These are phyloP conservation scores for Megamerina dolium DNA, from an alignment of 2,888 invertebrate genomes.

Conservation along the genomic window DNA sequence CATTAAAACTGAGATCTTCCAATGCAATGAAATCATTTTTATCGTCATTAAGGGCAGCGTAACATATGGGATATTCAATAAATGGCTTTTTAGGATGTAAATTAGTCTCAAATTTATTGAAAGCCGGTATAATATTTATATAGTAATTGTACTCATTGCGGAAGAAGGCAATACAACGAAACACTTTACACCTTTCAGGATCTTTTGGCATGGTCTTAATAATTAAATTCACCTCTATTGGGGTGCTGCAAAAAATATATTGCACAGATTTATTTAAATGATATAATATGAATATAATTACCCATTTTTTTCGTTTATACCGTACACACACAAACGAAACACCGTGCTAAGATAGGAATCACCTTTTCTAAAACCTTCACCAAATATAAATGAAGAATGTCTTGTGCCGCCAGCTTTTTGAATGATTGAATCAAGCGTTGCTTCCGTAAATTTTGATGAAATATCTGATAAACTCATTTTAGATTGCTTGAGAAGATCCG, in stretches of 20 bases:
- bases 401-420: conserved; percentile 40
- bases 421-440: conserved; percentile 48
- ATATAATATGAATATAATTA: conserved; percentile 14
- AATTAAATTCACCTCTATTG: conserved; percentile 53
- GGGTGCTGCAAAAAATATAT: conserved; percentile 20
- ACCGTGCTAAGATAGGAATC: conserved; percentile 66
- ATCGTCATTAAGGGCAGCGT: conserved; percentile 52
- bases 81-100: conserved; percentile 50
- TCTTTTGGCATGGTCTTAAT: conserved; percentile 64
- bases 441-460: conserved; percentile 47
- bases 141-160: conserved; percentile 66
- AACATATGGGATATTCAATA: conserved; percentile 51
- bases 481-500: too few species aligned
- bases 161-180: conserved; percentile 62
- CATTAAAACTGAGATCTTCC: conserved; percentile 52
- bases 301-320: conserved; percentile 38
- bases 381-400: conserved; percentile 49
- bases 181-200: conserved; percentile 58
- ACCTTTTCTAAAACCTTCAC: conserved; percentile 54
- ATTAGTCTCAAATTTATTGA: conserved; percentile 38
- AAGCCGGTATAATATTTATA: conserved; percentile 41
- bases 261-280: not conserved
- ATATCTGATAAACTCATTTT: conserved; percentile 36
- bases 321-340: conserved; percentile 54
- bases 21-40: conserved; percentile 54